Conservation (phyloP, 64 coral and sea anemone genomes). For the Acropora yongei region DNA sequence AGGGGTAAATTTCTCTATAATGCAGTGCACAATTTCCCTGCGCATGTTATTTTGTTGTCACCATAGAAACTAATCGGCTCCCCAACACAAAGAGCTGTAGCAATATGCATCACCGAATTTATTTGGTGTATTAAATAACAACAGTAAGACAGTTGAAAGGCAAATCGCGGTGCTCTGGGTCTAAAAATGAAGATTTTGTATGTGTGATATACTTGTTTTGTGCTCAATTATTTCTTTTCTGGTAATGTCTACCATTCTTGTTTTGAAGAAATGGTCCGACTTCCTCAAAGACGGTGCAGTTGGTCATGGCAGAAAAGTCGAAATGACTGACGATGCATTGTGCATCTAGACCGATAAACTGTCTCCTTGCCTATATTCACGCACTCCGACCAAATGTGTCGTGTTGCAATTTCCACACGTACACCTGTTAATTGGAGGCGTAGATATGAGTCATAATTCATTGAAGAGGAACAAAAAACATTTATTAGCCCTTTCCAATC, state of each 20-base stretch:
- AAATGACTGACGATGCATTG: neutral
- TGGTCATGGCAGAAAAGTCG: neutral
- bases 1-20: neutral
- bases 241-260: constrained; percentile 8
- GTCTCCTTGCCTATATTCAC: constrained; percentile 1
- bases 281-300: neutral
- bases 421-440: neutral
- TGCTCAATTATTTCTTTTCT: neutral
- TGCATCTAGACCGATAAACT: constrained; percentile 14
- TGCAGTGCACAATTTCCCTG: neutral
- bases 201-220: neutral
- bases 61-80: too few relatives aligned
- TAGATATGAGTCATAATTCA: too few relatives aligned
- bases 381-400: neutral
- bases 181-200: neutral
- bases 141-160: neutral
- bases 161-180: neutral
- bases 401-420: constrained; percentile 19
- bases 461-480: too few relatives aligned
- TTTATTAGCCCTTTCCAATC: too few relatives aligned
- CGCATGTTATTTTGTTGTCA: too few relatives aligned
- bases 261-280: neutral
- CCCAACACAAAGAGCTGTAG: neutral
- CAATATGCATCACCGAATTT: neutral
- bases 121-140: constrained; percentile 11